Evolutionary conservation across 2,113 vertebrate genomes (phyloP).

Genomic region (Neomonachus schauinslandi): DNA sequence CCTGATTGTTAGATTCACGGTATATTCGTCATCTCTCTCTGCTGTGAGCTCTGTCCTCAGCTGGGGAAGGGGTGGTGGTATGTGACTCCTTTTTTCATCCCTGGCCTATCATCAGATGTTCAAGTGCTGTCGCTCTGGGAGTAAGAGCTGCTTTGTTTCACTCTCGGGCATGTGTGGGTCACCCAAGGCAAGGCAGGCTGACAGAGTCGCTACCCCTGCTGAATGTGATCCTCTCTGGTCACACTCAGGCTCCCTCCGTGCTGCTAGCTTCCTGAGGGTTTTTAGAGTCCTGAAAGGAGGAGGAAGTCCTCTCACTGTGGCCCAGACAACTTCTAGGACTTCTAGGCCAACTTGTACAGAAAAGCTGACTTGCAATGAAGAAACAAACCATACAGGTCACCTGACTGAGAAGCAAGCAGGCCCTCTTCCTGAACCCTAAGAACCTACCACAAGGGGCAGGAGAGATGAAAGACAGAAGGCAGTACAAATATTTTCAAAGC

Average conservation of each 20-base stretch:
- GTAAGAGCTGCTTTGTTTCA: background rate
- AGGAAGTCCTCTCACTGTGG: background rate
- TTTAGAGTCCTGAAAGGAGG: background rate
- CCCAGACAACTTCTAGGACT: background rate
- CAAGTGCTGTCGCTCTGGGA: background rate
- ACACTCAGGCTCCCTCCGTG: background rate
- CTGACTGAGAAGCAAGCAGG: background rate
- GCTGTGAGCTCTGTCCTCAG: background rate
- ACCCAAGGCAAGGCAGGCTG: background rate
- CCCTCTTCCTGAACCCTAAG: background rate
- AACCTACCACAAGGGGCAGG: too few species aligned
- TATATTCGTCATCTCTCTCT: background rate
- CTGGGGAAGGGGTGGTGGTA: background rate
- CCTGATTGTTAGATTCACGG: background rate
- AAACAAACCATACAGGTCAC: background rate
- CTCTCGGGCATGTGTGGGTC: background rate
- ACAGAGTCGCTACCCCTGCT: too few species aligned
- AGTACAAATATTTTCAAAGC: background rate
- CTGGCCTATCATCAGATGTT: background rate
- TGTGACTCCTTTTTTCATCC: background rate
- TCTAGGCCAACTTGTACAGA: background rate
- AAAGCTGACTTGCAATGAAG: background rate
- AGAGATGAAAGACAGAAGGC: background rate
- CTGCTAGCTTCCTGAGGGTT: background rate
- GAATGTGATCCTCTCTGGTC: background rate